A percentile compares a stretch with the other conserved stretches of the same genome.
Evolutionary conservation across 2,113 vertebrate species (phyloP).

Genomic region (Leptobrachium ailaonicum): DNA sequence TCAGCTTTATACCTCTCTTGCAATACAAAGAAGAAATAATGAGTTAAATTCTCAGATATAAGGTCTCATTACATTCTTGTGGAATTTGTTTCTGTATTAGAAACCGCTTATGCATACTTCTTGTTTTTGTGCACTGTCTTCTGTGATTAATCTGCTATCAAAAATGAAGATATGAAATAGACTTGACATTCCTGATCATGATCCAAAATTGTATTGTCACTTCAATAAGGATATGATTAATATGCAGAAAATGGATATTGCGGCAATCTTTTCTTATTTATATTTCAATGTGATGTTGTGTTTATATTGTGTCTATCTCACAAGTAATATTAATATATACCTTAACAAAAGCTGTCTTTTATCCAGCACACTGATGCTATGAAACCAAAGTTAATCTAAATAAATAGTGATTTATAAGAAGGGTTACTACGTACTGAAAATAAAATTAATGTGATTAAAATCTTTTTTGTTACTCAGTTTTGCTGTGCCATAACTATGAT

Average conservation of each 20-base stretch:
- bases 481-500: constrained; percentile 18
- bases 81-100: not conserved
- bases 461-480: constrained; percentile 23
- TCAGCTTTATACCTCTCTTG: too few species aligned
- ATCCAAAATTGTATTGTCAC: constrained; percentile 11
- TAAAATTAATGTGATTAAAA: constrained; percentile 37
- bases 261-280: constrained; percentile 7
- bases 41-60: too few species aligned
- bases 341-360: constrained; percentile 29
- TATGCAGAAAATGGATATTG: constrained; percentile 16
- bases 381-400: constrained; percentile 32
- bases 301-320: constrained; percentile 7
- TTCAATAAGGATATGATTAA: constrained; percentile 21
- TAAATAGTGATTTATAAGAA: constrained; percentile 18
- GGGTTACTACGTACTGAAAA: constrained; percentile 16
- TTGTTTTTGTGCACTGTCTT: not conserved
- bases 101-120: not conserved
- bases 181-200: not conserved
- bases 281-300: constrained; percentile 5
- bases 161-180: constrained; percentile 15
- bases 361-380: constrained; percentile 14
- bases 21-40: too few species aligned
- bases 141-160: not conserved
- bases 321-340: constrained; percentile 24
- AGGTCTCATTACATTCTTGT: too few species aligned